phyloP scores from a whole-genome alignment of 2,888 invertebrate species.

The Onthophagus sagittarius region DNA sequence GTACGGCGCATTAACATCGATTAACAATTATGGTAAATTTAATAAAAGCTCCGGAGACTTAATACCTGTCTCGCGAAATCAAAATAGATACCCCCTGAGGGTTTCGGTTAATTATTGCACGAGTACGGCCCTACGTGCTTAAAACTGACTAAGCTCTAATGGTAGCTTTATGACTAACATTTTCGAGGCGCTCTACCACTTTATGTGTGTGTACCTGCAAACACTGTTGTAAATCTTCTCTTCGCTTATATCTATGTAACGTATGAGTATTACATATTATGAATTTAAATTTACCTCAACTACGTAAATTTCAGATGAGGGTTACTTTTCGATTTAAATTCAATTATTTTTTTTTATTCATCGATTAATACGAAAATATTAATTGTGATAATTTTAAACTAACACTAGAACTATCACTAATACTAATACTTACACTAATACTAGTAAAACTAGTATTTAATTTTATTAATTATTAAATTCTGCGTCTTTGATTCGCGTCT shows the following conservation, averaged over 20 bases:
- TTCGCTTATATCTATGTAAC: neutral
- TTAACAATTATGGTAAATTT: slow-evolving; percentile 5
- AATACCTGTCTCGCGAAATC: slow-evolving; percentile 3
- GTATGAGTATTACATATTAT: neutral
- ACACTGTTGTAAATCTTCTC: neutral
- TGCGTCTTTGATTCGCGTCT: too few species aligned
- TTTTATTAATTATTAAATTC: too few species aligned
- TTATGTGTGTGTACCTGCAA: neutral
- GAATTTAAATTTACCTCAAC: too few species aligned
- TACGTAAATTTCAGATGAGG: too few species aligned
- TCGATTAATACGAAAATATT: too few species aligned
- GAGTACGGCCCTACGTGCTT: neutral
- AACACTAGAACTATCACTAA: too few species aligned
- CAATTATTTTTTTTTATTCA: too few species aligned
- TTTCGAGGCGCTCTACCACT: neutral
- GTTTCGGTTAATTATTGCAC: slow-evolving; percentile 2
- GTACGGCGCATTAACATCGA: neutral
- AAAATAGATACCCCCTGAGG: slow-evolving; percentile 3
- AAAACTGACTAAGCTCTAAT: slow-evolving; percentile 4
- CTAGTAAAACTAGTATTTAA: too few species aligned
- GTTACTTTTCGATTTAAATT: too few species aligned
- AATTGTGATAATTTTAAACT: too few species aligned
- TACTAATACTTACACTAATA: too few species aligned
- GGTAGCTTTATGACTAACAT: neutral
- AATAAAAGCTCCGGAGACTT: neutral